Base-by-base conservation (phyloP, 2,113 vertebrate genomes). In the Perca schrenkii region DNA sequence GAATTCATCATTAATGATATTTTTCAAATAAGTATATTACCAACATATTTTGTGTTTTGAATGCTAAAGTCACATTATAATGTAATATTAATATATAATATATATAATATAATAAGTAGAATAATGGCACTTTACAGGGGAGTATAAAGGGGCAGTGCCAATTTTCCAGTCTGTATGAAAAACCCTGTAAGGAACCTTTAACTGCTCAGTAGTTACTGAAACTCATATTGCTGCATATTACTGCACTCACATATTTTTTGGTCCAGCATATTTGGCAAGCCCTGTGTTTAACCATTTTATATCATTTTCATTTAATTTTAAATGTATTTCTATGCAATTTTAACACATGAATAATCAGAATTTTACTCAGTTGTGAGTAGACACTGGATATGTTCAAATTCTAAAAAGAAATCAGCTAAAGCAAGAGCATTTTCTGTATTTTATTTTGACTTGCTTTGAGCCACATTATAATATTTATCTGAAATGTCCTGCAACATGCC, bases 401-500 rank as follows among this genome's bases (percentile, higher is more conserved):
- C 16, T 17, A 4, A 61, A 10, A 19, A 34, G 31, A 53, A 63
- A 46, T 16, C 1, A n/a, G 40, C 34, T 3, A 53, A 31, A 52
- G 43, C 21, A 22, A 16, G 21, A 25, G 36, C n/a, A 12, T 34
- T 63, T 72, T 40, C 4, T 56, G 10, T 60, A 16, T 67, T 54
- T 47, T 22, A 47, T 74, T 80, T 64, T 46, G 53, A 66, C 34
- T 65, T 65, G 82, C 81, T 73, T 56, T 31, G 19, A 68, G 50
- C 50, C 14, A 3, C 43, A 70, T 82, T 83, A 69, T 57, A 74
- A 61, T 86, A 63, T 80, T 80, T 70, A 82, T 86, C 84, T 80
- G 52, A 83, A 79, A 74, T 78, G 86, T 84, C 57, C 78, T 83
- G 80, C 53, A 79, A 87, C 80, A 81, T 79, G 79, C 64, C 81